Evolutionary conservation across 2,113 vertebrate species (phyloP), one percentile per base, ranked within the genome.

Genomic region (Austrofundulus limnaeus): DNA sequence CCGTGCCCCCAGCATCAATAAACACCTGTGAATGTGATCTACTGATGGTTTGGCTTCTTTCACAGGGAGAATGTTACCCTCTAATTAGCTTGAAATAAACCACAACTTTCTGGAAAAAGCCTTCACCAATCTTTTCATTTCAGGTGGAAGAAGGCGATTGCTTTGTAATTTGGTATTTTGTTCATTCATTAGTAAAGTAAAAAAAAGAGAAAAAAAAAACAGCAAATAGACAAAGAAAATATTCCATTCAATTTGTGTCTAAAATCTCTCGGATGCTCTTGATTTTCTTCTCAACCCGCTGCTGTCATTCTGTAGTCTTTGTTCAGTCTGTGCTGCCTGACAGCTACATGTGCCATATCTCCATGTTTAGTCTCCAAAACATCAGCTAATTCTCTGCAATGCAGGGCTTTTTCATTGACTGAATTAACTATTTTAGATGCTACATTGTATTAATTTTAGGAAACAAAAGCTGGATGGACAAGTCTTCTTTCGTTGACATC

Each of bases 41-140:
- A 16, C 50, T n/a, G 25, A 34, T 19, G 50, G 25, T 52, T 28
- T 34, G 49, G 11, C 50, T 52, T 28, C 50, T 52, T 34, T 34
- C 50, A 52, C 16, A 16, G 25, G 17, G 31, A 52, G 17, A 52
- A 11, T 19, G 16, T 31, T 52, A n/a, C 50, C 28, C 25, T 52
- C 24, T 13, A 52, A 25, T 19, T 52, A n/a, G 16, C 10, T 51
- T 31, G 50, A 52, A 52, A 52, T 28, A 52, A 52, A 52, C 7
- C 3, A 17, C 17, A 52, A 31, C 50, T 52, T 51, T 34, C 3
- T 34, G 2, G 4, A 15, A 11, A 52, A 52, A 51, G 49, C 50
- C 25, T 52, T 34, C 25, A 52, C 50, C 14, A 20, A 31, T 8
- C 10, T 52, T 16, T 31, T 7, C 25, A 52, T 52, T 52, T 52